Conservation (phyloP, 1,140 invertebrate species). For the Zaprionus inermis region DNA sequence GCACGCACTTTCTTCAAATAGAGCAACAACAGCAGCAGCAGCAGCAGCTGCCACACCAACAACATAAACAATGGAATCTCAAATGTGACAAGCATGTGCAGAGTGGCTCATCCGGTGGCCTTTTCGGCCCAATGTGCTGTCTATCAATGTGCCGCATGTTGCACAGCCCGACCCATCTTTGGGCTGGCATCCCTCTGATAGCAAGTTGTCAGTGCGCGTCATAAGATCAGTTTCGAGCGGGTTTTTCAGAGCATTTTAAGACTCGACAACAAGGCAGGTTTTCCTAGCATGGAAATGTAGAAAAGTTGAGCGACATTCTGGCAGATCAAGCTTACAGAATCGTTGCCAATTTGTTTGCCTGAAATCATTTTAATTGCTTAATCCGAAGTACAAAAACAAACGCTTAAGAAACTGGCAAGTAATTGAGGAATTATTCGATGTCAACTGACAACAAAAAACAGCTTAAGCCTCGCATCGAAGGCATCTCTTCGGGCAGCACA, state of each 20-base stretch:
- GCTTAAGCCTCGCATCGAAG: neutral
- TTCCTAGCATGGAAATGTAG: too few relatives aligned
- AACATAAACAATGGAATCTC: conserved; percentile 74
- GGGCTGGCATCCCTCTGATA: neutral
- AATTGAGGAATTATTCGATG: neutral
- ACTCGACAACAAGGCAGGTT: too few relatives aligned
- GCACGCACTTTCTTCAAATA: conserved; percentile 51
- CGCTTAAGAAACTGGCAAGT: neutral
- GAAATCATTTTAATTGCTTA: neutral
- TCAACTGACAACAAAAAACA: neutral
- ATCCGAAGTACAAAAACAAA: neutral
- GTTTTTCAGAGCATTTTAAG: too few relatives aligned
- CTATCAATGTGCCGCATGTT: neutral
- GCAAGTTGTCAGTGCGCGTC: too few relatives aligned
- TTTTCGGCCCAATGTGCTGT: conserved; percentile 1
- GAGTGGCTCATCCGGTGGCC: conserved; percentile 12
- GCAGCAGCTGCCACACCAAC: neutral
- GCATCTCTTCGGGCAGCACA: neutral
- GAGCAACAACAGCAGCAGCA: conserved; percentile 11
- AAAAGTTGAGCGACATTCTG: too few relatives aligned
- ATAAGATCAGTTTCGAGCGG: neutral
- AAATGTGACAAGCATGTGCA: conserved; percentile 70
- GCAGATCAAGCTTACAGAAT: too few relatives aligned
- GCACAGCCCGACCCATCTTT: neutral
- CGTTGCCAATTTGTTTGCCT: too few relatives aligned